A percentile compares a stretch with the other conserved stretches of the same genome.
Evolutionary conservation across 2,888 invertebrate genomes (phyloP).

Genomic region (Caprella mutica): DNA sequence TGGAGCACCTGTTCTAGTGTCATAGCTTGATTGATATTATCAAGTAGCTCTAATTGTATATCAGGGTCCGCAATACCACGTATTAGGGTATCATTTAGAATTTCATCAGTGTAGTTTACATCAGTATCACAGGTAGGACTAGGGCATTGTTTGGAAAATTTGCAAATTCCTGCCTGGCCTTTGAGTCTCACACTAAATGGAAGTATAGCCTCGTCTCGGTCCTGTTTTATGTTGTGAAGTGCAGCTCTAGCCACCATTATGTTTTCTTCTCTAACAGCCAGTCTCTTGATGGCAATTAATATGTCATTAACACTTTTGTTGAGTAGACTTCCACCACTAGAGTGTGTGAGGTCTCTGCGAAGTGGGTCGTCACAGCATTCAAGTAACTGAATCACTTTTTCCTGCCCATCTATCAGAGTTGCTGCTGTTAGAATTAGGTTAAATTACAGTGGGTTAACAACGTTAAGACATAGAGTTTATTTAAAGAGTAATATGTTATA

Average conservation of each 20-base stretch:
- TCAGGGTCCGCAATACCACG: not conserved
- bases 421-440: too few species aligned
- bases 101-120: not conserved
- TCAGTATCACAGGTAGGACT: not conserved
- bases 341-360: not conserved
- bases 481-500: too few species aligned
- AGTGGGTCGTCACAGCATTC: slow-evolving; percentile 10
- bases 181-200: not conserved
- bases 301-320: not conserved
- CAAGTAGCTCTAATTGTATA: not conserved
- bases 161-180: slow-evolving; percentile 9
- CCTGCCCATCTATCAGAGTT: not conserved
- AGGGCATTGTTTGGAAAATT: not conserved
- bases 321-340: not conserved
- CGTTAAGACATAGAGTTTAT: too few species aligned
- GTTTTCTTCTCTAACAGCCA: slow-evolving; percentile 10
- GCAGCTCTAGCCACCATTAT: slow-evolving; percentile 5
- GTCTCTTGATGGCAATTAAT: not conserved
- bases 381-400: slow-evolving; percentile 6
- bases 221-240: slow-evolving; percentile 3
- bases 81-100: not conserved
- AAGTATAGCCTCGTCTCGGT: slow-evolving; percentile 5
- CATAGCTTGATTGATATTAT: not conserved
- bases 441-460: too few species aligned
- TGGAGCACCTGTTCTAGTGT: not conserved